A percentile compares a stretch with the other conserved stretches of the same genome.
Evolutionary conservation across 2,888 invertebrate species (phyloP).

Genomic region (Conus canariensis): DNA sequence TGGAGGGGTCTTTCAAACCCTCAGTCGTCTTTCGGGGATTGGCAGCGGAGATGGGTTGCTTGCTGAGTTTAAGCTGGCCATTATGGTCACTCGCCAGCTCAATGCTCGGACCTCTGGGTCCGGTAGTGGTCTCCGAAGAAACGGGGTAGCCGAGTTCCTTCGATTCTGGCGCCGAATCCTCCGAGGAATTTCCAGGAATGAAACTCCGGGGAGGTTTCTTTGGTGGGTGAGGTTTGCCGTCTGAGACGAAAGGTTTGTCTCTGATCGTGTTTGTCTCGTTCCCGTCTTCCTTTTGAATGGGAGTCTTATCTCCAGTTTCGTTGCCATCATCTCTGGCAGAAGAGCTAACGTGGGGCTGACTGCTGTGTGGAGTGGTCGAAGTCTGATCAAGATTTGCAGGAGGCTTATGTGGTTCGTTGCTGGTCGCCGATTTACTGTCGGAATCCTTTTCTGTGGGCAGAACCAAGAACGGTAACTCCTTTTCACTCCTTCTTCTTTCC

Average conservation of each 20-base stretch:
- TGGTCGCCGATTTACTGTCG: not conserved
- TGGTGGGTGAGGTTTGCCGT: not conserved
- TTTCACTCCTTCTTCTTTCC: constrained; percentile 7
- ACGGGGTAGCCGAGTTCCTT: not conserved
- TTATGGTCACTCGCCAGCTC: not conserved
- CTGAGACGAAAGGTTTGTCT: not conserved
- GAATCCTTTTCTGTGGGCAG: not conserved
- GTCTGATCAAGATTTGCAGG: not conserved
- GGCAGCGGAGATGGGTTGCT: not conserved
- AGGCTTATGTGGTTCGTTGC: not conserved
- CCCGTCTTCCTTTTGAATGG: not conserved
- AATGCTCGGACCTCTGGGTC: no score
- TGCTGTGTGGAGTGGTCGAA: not conserved
- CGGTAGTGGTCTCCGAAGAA: no score
- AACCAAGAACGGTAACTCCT: not conserved
- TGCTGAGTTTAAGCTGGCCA: not conserved
- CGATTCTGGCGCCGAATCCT: not conserved
- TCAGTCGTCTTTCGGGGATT: not conserved
- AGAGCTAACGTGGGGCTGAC: not conserved
- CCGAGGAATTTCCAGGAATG: no score
- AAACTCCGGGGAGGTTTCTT: not conserved
- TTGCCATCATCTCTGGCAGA: not conserved
- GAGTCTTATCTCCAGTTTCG: not conserved
- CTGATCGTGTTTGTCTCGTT: not conserved
- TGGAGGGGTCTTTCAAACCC: not conserved